phyloP scores from a whole-genome alignment of 2,113 vertebrate species.

The Cromileptes altivelis region DNA sequence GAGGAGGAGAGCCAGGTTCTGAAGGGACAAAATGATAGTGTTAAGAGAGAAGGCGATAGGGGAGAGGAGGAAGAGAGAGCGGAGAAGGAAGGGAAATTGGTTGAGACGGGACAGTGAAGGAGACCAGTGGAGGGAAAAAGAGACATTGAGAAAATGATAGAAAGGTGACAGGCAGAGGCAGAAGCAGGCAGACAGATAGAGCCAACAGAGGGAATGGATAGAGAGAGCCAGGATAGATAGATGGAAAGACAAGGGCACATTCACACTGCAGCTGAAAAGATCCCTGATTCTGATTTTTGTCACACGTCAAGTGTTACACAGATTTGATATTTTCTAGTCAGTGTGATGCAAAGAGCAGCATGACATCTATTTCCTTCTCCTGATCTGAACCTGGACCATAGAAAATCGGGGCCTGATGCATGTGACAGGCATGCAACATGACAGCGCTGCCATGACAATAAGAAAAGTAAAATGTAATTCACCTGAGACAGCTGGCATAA shows the following conservation, averaged over 20 bases:
- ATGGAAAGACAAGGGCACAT: constrained; percentile 61
- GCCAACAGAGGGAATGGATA: constrained; percentile 33
- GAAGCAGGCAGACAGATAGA: constrained; percentile 47
- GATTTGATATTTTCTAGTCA: constrained; percentile 51
- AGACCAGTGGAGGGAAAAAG: constrained; percentile 37
- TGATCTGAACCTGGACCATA: not conserved
- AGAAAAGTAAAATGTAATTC: constrained; percentile 8
- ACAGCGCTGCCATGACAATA: constrained; percentile 20
- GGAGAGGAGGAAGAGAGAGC: constrained; percentile 19
- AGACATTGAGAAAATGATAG: constrained; percentile 49
- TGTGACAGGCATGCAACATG: constrained; percentile 16
- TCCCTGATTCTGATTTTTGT: constrained; percentile 46
- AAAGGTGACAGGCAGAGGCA: constrained; percentile 55
- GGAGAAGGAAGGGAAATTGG: constrained; percentile 35
- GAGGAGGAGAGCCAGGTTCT: constrained; percentile 48
- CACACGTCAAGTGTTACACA: constrained; percentile 52
- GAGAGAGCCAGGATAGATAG: constrained; percentile 45
- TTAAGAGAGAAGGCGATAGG: constrained; percentile 25
- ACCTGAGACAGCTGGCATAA: constrained; percentile 44
- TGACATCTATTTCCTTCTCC: constrained; percentile 7
- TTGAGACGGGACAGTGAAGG: constrained; percentile 48
- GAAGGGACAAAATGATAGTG: constrained; percentile 58
- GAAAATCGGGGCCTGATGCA: constrained; percentile 27
- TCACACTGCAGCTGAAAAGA: constrained; percentile 51
- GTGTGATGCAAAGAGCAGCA: constrained; percentile 35